These are phyloP conservation scores for Pachyuromys duprasi DNA, from an alignment of 2,797 vertebrate genomes.

Conservation along the genomic window DNA sequence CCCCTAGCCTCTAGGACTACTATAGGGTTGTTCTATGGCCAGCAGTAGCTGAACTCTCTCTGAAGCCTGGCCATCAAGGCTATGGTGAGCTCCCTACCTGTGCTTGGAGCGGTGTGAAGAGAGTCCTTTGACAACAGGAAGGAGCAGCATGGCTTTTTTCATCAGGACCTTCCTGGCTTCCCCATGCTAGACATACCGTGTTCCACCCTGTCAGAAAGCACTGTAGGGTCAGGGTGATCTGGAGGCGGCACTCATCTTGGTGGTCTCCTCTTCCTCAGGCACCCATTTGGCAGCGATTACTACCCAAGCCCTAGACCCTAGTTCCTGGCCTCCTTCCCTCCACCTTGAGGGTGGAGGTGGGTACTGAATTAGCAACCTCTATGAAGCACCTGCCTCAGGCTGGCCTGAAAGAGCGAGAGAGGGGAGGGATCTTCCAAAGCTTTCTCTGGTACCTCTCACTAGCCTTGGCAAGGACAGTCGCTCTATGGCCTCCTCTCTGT, in stretches of 20 bases:
- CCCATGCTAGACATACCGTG: too few relatives aligned
- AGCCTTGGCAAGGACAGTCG: neutral
- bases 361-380: neutral
- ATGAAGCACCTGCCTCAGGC: neutral
- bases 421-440: neutral
- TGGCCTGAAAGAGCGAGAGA: neutral
- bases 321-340: neutral
- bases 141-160: neutral
- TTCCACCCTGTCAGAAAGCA: neutral
- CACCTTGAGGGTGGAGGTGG: neutral
- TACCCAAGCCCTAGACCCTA: neutral
- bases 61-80: neutral
- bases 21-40: neutral
- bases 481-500: neutral
- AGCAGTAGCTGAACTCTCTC: neutral
- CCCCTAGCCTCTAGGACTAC: neutral
- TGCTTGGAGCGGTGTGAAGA: neutral
- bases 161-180: neutral
- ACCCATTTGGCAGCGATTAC: neutral
- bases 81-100: neutral
- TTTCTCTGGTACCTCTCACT: neutral
- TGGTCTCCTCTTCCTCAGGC: too few relatives aligned
- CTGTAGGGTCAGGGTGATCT: rapidly evolving
- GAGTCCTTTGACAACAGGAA: neutral
- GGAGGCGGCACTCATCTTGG: neutral